phyloP scores from a whole-genome alignment of 2,797 vertebrate genomes.

The Pterois miles region DNA sequence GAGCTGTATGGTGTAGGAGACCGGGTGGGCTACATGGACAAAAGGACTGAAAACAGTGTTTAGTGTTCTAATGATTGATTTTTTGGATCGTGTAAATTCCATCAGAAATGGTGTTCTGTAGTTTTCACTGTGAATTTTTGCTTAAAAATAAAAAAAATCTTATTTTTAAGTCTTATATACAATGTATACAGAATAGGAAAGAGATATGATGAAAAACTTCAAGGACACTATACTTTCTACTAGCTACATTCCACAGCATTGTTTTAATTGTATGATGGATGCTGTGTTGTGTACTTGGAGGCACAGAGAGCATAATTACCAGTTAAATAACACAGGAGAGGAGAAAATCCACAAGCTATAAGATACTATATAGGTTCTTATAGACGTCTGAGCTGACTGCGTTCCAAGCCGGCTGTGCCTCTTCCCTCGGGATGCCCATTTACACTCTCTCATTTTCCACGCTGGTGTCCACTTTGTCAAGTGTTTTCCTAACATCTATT shows the following conservation, averaged over 20 bases:
- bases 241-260: not conserved
- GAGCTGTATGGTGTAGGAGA: no score
- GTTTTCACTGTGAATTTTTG: not conserved
- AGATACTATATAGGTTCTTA: constrained; percentile 24
- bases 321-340: constrained; percentile 41
- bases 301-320: constrained; percentile 31
- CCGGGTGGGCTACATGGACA: not conserved
- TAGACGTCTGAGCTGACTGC: constrained; percentile 40
- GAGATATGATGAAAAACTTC: not conserved
- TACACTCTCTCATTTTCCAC: constrained; percentile 61
- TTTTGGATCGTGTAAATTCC: not conserved
- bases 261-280: constrained; percentile 17
- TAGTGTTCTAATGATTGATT: not conserved
- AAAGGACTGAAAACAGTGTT: not conserved
- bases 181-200: not conserved
- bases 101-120: not conserved
- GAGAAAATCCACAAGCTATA: constrained; percentile 27
- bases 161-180: not conserved
- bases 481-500: constrained; percentile 67
- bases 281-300: constrained; percentile 37
- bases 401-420: constrained; percentile 42
- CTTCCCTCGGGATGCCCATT: constrained; percentile 52
- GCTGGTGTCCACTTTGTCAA: constrained; percentile 65
- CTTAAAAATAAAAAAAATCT: not conserved
- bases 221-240: not conserved